phyloP scores from a whole-genome alignment of 2,797 vertebrate species.

The Lates japonicus region DNA sequence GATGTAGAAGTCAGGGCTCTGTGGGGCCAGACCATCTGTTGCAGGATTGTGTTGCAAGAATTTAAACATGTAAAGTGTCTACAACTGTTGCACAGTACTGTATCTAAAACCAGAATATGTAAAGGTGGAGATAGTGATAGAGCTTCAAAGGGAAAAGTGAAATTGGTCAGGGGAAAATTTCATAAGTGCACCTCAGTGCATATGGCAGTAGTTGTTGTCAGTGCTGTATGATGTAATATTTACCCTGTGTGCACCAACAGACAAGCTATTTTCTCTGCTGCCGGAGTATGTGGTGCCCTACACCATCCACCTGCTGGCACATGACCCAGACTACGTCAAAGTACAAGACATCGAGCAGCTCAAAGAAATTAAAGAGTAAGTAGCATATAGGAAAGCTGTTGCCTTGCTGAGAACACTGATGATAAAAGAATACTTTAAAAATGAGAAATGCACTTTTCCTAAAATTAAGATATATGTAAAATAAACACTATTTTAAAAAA shows the following conservation, averaged over 20 bases:
- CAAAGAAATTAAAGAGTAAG: slow-evolving; percentile 99
- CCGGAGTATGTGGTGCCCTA: slow-evolving; percentile 99
- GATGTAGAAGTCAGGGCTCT: background rate
- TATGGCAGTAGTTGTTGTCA: background rate
- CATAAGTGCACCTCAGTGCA: background rate
- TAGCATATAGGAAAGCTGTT: background rate
- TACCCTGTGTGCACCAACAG: slow-evolving; percentile 79
- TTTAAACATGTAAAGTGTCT: background rate
- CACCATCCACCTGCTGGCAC: slow-evolving; percentile 97
- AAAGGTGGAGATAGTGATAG: background rate
- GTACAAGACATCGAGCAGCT: slow-evolving; percentile 98
- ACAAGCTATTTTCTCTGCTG: slow-evolving; percentile 96
- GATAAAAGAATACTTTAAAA: background rate
- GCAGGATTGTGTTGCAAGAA: background rate
- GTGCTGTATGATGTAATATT: slow-evolving; percentile 10
- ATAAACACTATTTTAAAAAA: no score
- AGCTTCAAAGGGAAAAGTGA: background rate
- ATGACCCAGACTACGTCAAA: slow-evolving; percentile 98
- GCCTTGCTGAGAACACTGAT: background rate
- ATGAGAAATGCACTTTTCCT: background rate
- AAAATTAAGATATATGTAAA: background rate
- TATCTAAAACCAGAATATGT: background rate
- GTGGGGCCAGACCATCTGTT: background rate
- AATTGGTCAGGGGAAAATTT: background rate
- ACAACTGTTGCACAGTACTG: background rate